phyloP scores from a whole-genome alignment of 2,888 invertebrate species.

The Caenorhabditis doughertyi region DNA sequence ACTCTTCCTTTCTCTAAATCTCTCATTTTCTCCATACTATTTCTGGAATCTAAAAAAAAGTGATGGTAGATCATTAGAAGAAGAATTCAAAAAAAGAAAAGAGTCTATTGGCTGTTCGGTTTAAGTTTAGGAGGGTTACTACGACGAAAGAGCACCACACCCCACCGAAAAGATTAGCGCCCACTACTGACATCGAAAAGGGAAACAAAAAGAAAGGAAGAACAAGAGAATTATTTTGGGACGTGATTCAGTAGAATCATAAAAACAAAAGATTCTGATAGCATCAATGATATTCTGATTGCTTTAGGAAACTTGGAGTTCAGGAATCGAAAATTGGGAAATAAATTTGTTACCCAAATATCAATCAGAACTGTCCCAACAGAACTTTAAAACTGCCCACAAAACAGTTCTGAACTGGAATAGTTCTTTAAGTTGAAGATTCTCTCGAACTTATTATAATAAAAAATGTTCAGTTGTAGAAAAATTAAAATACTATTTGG shows the following conservation, averaged over 20 bases:
- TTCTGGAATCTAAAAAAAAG: conserved; percentile 37
- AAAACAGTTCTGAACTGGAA: too few species aligned
- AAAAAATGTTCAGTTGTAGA: too few species aligned
- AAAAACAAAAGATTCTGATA: too few species aligned
- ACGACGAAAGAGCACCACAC: background rate
- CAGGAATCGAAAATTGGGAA: too few species aligned
- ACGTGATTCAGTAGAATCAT: background rate
- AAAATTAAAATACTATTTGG: too few species aligned
- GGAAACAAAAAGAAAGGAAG: background rate
- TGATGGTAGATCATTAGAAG: conserved; percentile 46
- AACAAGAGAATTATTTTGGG: background rate
- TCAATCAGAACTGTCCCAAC: too few species aligned
- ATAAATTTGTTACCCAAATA: too few species aligned
- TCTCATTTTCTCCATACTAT: conserved; percentile 2
- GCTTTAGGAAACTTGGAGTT: too few species aligned
- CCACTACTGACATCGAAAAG: background rate
- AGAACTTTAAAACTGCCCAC: too few species aligned
- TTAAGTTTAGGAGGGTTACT: conserved; percentile 49
- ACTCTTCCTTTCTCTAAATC: conserved; percentile 35
- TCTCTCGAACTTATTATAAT: too few species aligned
- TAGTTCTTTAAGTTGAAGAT: too few species aligned
- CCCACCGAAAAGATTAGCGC: conserved; percentile 4
- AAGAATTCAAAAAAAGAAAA: conserved; percentile 8
- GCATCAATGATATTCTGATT: too few species aligned
- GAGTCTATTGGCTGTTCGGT: conserved; percentile 63